Percentiles rank a stretch among this genome's conserved stretches.
phyloP scores from a whole-genome alignment of 2,888 invertebrate species.

The Mythimna impura region DNA sequence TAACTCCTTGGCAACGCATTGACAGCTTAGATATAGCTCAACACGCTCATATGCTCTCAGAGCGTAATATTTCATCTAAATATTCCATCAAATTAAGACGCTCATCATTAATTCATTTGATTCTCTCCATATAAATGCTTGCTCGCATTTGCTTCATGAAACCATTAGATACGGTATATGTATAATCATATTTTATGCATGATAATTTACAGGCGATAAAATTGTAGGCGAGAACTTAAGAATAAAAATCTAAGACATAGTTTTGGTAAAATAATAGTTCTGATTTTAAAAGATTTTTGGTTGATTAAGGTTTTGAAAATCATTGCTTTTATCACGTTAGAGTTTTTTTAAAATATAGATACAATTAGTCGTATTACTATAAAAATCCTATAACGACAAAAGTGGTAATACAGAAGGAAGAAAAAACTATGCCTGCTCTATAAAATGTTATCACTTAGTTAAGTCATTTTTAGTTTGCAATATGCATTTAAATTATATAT shows the following conservation, averaged over 20 bases:
- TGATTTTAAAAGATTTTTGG: too few species aligned
- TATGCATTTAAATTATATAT: too few species aligned
- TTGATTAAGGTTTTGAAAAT: too few species aligned
- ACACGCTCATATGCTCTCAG: slow-evolving; percentile 22
- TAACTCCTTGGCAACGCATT: slow-evolving; percentile 53
- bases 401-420: too few species aligned
- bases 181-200: slow-evolving; percentile 10
- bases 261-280: neutral
- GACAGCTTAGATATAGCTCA: slow-evolving; percentile 32
- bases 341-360: too few species aligned
- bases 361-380: too few species aligned
- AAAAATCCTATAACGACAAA: too few species aligned
- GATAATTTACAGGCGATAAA: slow-evolving; percentile 5
- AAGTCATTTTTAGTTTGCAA: too few species aligned
- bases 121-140: slow-evolving; percentile 40
- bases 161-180: neutral
- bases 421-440: too few species aligned
- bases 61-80: slow-evolving; percentile 39
- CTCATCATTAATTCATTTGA: slow-evolving; percentile 54
- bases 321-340: too few species aligned
- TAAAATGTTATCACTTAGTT: too few species aligned
- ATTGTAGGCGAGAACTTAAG: neutral
- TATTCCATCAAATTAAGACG: slow-evolving; percentile 51
- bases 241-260: neutral
- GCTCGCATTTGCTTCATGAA: slow-evolving; percentile 1